phyloP scores from a whole-genome alignment of 2,113 vertebrate genomes.

The Poecile atricapillus region DNA sequence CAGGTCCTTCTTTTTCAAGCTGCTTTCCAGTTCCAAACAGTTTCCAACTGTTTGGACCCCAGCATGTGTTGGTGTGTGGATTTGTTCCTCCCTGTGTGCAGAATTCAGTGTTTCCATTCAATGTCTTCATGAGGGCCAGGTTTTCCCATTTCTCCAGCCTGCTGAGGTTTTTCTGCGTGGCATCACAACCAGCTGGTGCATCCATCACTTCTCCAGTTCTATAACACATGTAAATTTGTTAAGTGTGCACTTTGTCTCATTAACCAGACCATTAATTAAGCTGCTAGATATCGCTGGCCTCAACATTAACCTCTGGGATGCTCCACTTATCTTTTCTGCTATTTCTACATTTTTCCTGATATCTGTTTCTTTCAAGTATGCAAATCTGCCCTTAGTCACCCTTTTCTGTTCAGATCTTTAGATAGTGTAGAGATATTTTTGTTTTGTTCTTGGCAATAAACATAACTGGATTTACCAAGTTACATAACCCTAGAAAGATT shows the following conservation, averaged over 20 bases:
- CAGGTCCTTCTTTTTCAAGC: background rate
- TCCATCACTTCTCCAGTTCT: background rate
- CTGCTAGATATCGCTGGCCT: background rate
- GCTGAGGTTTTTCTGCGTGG: background rate
- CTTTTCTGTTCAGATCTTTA: background rate
- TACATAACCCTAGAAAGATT: background rate
- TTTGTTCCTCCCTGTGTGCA: background rate
- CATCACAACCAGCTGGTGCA: background rate
- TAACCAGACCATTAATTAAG: background rate
- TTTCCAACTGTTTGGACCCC: background rate
- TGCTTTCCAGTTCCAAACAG: background rate
- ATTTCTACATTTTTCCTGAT: background rate
- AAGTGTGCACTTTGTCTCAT: background rate
- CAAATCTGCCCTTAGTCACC: background rate
- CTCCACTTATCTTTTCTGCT: background rate
- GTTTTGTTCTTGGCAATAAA: background rate
- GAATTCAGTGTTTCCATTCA: background rate
- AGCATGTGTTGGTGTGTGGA: background rate
- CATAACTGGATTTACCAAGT: background rate
- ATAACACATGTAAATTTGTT: background rate
- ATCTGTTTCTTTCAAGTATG: background rate
- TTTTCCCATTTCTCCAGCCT: background rate
- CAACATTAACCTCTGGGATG: background rate
- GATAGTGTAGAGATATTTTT: background rate
- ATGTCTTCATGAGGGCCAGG: background rate